A percentile compares a stretch with the other conserved stretches of the same genome.
phyloP scores from a whole-genome alignment of 2,888 invertebrate species.

The Pristionchus fissidentatus region DNA sequence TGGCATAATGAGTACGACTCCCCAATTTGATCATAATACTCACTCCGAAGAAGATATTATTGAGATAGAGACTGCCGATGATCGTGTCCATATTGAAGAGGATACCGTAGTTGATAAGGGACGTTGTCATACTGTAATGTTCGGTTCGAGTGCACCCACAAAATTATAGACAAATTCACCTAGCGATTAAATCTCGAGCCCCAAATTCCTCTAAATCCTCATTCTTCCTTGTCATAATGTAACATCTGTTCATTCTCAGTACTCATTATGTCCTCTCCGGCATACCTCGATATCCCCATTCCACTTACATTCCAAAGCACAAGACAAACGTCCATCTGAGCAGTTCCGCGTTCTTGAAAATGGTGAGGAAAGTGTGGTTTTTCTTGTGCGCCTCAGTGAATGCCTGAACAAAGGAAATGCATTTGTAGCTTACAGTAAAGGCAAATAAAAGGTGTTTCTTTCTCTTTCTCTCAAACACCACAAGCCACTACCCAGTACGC shows the following conservation, averaged over 20 bases:
- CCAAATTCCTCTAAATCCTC: neutral
- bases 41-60: constrained; percentile 62
- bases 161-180: too few species aligned
- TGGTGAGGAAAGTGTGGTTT: constrained; percentile 28
- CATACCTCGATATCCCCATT: neutral
- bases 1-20: too few species aligned
- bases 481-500: too few species aligned
- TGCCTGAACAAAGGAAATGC: neutral
- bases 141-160: neutral
- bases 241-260: neutral
- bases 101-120: constrained; percentile 69
- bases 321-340: constrained; percentile 45
- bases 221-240: neutral
- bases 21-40: too few species aligned
- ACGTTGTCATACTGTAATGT: constrained; percentile 59
- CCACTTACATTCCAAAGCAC: constrained; percentile 53
- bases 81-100: constrained; percentile 73
- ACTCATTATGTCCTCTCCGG: neutral
- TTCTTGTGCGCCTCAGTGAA: neutral
- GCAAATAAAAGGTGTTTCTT: too few species aligned
- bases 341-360: constrained; percentile 31
- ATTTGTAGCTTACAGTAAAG: too few species aligned
- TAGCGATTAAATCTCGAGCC: too few species aligned
- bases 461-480: too few species aligned
- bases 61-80: constrained; percentile 67